phyloP scores from a whole-genome alignment of 1,140 invertebrate genomes.

The Drosophila obscura region DNA sequence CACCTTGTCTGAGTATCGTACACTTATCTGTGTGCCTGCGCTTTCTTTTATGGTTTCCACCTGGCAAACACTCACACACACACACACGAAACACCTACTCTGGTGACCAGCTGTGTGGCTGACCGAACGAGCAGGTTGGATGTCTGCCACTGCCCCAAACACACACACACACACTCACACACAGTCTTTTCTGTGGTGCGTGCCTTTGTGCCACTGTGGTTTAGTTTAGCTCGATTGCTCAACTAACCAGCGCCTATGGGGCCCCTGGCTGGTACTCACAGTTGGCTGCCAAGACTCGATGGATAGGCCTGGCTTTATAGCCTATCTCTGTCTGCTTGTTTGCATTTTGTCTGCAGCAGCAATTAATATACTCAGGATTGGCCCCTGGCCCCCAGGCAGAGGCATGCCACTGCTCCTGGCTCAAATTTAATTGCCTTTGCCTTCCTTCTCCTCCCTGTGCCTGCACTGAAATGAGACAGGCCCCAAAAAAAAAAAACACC shows the following conservation, averaged over 20 bases:
- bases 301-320: not conserved
- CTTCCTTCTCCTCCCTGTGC: constrained; percentile 1
- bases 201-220: constrained; percentile 54
- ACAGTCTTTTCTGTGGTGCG: constrained; percentile 35
- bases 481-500: constrained; percentile 1
- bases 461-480: constrained; percentile 53
- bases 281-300: too few species aligned
- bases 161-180: too few species aligned
- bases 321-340: constrained; percentile 23
- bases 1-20: not conserved
- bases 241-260: constrained; percentile 59
- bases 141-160: constrained; percentile 17
- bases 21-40: constrained; percentile 1
- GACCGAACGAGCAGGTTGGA: not conserved
- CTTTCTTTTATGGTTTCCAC: constrained; percentile 71
- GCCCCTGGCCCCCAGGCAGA: constrained; percentile 18
- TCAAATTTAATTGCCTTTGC: constrained; percentile 39
- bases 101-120: constrained; percentile 1
- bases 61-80: constrained; percentile 38
- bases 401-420: constrained; percentile 7
- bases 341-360: constrained; percentile 38
- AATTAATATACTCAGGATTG: constrained; percentile 60
- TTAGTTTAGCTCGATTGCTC: constrained; percentile 73
- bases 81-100: constrained; percentile 53
- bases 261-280: not conserved